Percentiles rank a stretch among this genome's conserved stretches.
phyloP scores from a whole-genome alignment of 2,797 vertebrate species.

The Peromyscus melanophrys region DNA sequence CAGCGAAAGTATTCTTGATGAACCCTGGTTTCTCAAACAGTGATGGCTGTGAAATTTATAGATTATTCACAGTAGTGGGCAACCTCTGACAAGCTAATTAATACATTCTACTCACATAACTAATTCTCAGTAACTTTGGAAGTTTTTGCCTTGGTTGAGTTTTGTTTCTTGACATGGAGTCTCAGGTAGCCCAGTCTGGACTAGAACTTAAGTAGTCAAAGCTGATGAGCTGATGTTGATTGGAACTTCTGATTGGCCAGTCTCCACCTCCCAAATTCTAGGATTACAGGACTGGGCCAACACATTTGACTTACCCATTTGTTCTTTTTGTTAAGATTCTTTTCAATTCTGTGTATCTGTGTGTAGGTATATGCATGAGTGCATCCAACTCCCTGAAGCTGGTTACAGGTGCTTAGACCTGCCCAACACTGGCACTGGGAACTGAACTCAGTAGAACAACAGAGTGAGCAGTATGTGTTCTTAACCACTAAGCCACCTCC shows the following conservation, averaged over 20 bases:
- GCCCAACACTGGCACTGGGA: no score
- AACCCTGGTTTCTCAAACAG: slow-evolving; percentile 45
- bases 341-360: not conserved
- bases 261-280: not conserved
- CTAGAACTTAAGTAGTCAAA: not conserved
- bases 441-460: no score
- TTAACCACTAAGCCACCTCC: not conserved
- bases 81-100: not conserved
- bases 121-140: not conserved
- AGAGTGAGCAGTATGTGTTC: no score
- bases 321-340: not conserved
- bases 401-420: no score
- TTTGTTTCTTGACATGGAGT: not conserved
- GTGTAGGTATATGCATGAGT: not conserved
- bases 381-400: no score
- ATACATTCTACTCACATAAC: slow-evolving; percentile 24
- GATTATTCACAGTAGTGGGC: not conserved
- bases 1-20: not conserved
- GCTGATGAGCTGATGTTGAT: not conserved
- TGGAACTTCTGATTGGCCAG: not conserved
- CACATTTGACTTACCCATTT: not conserved
- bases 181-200: not conserved
- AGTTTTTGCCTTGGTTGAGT: not conserved
- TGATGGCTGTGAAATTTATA: slow-evolving; percentile 32
- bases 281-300: no score